Base-by-base conservation (phyloP, 2,797 vertebrate species). In the Odontamblyopus lacepedii region DNA sequence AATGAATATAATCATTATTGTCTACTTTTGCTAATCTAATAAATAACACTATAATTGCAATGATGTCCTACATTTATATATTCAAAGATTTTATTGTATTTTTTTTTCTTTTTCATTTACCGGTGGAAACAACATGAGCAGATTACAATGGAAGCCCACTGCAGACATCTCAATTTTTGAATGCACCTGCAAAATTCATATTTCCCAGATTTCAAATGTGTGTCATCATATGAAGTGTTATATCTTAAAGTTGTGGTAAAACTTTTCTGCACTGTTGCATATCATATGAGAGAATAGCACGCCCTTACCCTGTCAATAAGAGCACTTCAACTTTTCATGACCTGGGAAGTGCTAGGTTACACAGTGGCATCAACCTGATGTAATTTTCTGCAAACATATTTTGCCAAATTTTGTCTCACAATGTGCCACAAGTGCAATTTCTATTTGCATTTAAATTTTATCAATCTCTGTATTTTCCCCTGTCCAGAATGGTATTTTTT, bases 291-390 rank as follows among this genome's bases (percentile, higher is more conserved):
- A 23, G n/a, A 69, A 27, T 63, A 30, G 16, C 30, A 13, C 59
- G 38, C 23, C 6, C 27, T 35, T n/a, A 38, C 4, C 18, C 19
- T 3, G 30, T 30, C 15, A 67, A 63, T 3, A 18, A 74, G 38
- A 73, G 44, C 65, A 2, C 35, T 74, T 75, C 19, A 74, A 82
- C 73, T 73, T 72, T 74, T 53, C 19, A 0, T 80, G 77, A 84
- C 80, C 83, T 86, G 86, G 82, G 71, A 77, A 38, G 72, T 55
- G 56, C 73, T n/a, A 3, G 29, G 71, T 77, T 68, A 69, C 11
- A 13, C 55, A 27, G 7, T 8, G 63, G 69, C 66, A 38, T 29
- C 16, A 71, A 74, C 69, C 16, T 60, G 71, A 81, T 69, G 76
- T 77, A 9, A 77, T 78, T 76, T 78, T 64, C 56, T 38, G 63